Percentiles rank a stretch among this genome's conserved stretches.
phyloP scores from a whole-genome alignment of 2,797 vertebrate genomes.

The Peromyscus melanophrys region DNA sequence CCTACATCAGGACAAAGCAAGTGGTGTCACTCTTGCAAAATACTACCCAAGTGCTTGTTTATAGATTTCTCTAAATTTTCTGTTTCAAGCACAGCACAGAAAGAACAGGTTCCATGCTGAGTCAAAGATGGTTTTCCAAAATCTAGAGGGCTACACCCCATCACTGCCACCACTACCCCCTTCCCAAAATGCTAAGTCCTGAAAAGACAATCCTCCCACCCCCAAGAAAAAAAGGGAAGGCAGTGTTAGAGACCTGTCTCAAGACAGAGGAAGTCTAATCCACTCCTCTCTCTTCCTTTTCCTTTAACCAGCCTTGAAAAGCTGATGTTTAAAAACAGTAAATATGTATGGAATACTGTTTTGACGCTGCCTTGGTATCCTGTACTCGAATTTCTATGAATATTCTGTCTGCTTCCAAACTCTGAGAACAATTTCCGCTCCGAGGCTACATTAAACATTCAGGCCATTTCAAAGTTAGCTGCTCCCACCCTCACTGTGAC shows the following conservation, averaged over 20 bases:
- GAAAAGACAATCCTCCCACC: background rate
- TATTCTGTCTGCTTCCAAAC: conserved; percentile 78
- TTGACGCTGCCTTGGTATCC: conserved; percentile 69
- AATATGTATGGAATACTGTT: conserved; percentile 73
- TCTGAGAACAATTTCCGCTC: conserved; percentile 78
- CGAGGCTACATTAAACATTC: conserved; percentile 68
- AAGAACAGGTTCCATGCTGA: background rate
- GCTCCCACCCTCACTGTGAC: conserved; percentile 74
- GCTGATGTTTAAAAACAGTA: conserved; percentile 63
- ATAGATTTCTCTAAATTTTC: background rate
- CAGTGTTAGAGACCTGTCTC: background rate
- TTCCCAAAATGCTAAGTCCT: background rate
- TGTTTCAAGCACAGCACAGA: background rate
- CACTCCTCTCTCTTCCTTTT: background rate
- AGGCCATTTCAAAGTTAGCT: conserved; percentile 70
- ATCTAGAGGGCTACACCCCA: background rate
- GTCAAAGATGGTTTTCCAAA: background rate
- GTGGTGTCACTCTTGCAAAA: background rate
- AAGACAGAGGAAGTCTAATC: background rate
- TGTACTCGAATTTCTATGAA: conserved; percentile 79
- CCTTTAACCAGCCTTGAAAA: background rate
- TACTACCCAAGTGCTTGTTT: background rate
- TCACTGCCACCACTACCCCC: background rate
- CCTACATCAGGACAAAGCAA: background rate
- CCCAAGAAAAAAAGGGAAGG: background rate